These are phyloP conservation scores for Myiozetetes cayanensis DNA, from an alignment of 2,113 vertebrate species.

Conservation along the genomic window DNA sequence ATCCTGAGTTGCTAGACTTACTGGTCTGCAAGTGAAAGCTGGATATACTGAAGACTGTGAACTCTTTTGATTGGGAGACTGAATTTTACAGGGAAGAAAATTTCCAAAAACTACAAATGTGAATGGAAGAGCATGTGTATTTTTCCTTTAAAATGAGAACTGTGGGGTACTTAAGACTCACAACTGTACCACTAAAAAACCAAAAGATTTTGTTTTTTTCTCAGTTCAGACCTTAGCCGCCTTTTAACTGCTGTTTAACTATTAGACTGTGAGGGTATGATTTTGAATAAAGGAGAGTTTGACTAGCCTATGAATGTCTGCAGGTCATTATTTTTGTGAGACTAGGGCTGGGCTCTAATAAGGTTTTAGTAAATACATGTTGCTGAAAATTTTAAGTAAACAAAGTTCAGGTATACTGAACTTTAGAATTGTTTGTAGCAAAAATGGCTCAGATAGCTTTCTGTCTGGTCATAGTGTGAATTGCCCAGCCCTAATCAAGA, in stretches of 20 bases:
- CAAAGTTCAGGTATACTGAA: constrained; percentile 66
- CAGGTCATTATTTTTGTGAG: constrained; percentile 73
- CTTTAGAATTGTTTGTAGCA: constrained; percentile 65
- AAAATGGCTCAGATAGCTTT: constrained; percentile 79
- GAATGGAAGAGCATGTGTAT: background rate
- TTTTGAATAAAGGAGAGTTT: constrained; percentile 62
- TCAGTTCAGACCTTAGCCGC: constrained; percentile 50
- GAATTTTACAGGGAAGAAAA: constrained; percentile 36
- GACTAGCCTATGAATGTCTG: constrained; percentile 70
- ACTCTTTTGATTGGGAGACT: background rate
- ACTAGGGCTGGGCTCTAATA: constrained; percentile 82
- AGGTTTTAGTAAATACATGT: constrained; percentile 61
- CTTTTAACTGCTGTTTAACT: constrained; percentile 67
- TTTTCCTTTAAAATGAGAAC: constrained; percentile 34
- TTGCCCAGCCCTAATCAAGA: constrained; percentile 82
- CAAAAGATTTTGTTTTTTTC: background rate
- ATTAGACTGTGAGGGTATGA: constrained; percentile 60
- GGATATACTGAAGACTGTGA: background rate
- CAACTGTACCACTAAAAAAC: constrained; percentile 39
- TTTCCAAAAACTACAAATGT: background rate
- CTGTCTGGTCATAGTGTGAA: constrained; percentile 76
- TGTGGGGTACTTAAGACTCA: constrained; percentile 40
- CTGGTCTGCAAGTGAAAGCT: constrained; percentile 47
- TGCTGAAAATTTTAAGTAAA: constrained; percentile 67
- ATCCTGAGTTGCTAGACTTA: constrained; percentile 59